Conservation (phyloP, 2,888 invertebrate species). For the Helicoverpa assulta region DNA sequence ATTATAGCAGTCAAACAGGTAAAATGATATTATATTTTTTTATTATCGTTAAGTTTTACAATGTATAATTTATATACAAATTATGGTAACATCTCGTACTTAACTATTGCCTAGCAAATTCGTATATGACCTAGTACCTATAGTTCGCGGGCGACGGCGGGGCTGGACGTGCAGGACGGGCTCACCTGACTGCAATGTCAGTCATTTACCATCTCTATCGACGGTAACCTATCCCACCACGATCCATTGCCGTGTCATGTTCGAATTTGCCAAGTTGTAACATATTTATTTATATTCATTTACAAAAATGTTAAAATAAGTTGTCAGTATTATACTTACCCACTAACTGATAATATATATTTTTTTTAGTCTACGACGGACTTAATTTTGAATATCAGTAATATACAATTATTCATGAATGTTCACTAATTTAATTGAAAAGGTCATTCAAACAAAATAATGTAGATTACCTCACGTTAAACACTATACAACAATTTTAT, state of each 20-base stretch:
- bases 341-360: constrained; percentile 27
- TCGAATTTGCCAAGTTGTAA: constrained; percentile 6
- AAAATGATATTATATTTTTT: constrained; percentile 30
- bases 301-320: constrained; percentile 35
- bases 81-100: constrained; percentile 45
- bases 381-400: constrained; percentile 7
- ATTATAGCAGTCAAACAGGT: constrained; percentile 26
- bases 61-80: constrained; percentile 27
- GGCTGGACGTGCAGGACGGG: too few species aligned
- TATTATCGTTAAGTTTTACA: constrained; percentile 41
- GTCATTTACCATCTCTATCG: too few species aligned
- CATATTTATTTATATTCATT: constrained; percentile 36
- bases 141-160: too few species aligned
- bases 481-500: neutral
- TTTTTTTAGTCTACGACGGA: constrained; percentile 5
- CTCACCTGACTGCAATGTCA: too few species aligned
- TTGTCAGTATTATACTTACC: constrained; percentile 60
- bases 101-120: constrained; percentile 29
- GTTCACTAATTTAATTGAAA: neutral
- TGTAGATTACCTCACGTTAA: constrained; percentile 3
- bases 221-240: too few species aligned
- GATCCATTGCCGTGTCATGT: too few species aligned
- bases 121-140: too few species aligned
- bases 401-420: constrained; percentile 21
- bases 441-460: constrained; percentile 3